phyloP scores from a whole-genome alignment of 2,797 vertebrate species.

The Xenentodon cancila region DNA sequence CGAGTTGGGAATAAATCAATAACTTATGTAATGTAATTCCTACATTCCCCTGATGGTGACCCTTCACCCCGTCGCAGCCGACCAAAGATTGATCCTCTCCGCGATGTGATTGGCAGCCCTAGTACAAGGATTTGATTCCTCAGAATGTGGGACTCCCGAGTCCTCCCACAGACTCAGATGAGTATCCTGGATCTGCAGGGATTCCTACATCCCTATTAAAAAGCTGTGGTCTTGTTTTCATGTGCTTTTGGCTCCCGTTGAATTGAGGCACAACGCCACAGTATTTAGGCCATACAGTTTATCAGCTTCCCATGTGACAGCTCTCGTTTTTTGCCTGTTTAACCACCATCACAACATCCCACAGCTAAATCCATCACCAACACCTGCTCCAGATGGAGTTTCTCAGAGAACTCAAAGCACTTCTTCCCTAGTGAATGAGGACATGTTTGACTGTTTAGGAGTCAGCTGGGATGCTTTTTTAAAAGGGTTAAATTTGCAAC shows the following conservation, averaged over 20 bases:
- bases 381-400: conserved; percentile 55
- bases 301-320: conserved; percentile 10
- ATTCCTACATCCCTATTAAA: not conserved
- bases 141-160: no score
- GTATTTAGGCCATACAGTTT: conserved; percentile 53
- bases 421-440: conserved; percentile 12
- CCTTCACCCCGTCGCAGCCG: no score
- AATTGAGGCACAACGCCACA: conserved; percentile 13
- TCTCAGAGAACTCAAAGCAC: conserved; percentile 2
- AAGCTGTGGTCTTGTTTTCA: conserved; percentile 13
- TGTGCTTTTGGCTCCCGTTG: conserved; percentile 6
- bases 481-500: not conserved
- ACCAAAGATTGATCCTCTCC: no score
- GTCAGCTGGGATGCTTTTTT: not conserved
- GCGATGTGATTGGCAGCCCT: no score
- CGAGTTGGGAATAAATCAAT: not conserved
- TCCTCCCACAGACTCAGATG: no score
- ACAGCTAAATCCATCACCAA: conserved; percentile 36
- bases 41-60: no score
- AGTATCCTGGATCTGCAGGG: no score
- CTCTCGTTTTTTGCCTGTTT: conserved; percentile 33
- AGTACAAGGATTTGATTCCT: no score
- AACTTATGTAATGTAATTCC: not conserved
- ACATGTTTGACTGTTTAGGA: not conserved
- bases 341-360: conserved; percentile 36